Base-by-base conservation (phyloP, 2,113 vertebrate genomes). In the Xiphias gladius region DNA sequence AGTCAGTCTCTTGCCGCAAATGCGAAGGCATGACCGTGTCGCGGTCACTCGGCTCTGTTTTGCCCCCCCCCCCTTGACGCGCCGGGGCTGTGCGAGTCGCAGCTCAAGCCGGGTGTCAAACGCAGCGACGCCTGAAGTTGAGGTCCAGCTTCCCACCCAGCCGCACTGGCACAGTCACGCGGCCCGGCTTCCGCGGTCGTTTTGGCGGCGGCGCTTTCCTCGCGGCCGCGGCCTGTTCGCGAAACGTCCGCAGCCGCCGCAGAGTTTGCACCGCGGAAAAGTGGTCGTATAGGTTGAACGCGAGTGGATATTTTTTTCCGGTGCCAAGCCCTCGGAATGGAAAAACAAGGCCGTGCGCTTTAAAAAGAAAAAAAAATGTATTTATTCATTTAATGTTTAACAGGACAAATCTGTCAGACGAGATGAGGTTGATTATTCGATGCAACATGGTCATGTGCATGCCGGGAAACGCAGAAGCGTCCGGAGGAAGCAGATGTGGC, bases 1-100 rank as follows among this genome's bases (percentile, higher is more conserved):
- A 85, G 75, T 41, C 65, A 37, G 76, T 19, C 61, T 69, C 22
- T 65, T 39, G 68, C 7, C 62, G 70, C 43, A 50, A 76, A 57
- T n/a, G 79, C 30, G 64, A 20, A 39, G 19, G 24, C 1, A n/a
- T 22, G 81, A 80, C 28, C 28, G n/a, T 55, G 65, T 76, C 59
- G n/a, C 61, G 65, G 41, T 57, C 54, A 62, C 22, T 35, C 37
- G 63, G 66, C 52, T 63, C 43, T 28, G n/a, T 77, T 72, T 54
- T 50, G 65, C 41, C 14, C 37, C 59, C 37, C 43, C 62, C 22
- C 37, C 26, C 0, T 50, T 75, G 7, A 76, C 73, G 62, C 70
- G 70, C 77, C 48, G 50, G 41, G 46, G 57, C 43, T 61, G 62
- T 61, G 65, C 50, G n/a, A n/a, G n/a, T n/a, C n/a, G n/a, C n/a